Conservation (phyloP, 2,113 vertebrate genomes). For the Tragelaphus buxtoni region DNA sequence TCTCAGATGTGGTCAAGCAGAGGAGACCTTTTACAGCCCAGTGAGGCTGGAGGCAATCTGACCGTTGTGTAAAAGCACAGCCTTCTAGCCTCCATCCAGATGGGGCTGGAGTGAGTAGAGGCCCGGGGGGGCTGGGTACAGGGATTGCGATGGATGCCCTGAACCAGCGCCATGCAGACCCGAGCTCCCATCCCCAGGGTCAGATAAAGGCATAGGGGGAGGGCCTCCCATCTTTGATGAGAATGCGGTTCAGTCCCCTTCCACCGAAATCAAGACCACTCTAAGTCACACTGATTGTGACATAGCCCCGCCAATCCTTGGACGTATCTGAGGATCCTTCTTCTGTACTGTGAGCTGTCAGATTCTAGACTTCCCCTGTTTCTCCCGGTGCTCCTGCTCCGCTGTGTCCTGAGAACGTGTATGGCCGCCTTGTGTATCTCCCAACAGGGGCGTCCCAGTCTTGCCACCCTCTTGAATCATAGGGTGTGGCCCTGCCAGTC, state of each 20-base stretch:
- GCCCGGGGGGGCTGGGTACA: neutral
- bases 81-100: neutral
- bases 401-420: neutral
- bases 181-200: neutral
- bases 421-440: neutral
- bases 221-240: neutral
- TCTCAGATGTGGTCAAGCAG: no score
- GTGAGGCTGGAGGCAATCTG: neutral
- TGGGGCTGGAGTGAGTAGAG: neutral
- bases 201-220: neutral
- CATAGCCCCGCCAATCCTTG: neutral
- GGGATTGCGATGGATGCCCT: neutral
- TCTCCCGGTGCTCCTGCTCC: neutral
- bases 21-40: no score
- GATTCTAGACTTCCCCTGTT: neutral
- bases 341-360: neutral
- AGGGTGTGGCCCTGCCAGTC: accelerated
- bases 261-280: neutral
- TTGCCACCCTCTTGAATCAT: neutral
- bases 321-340: neutral
- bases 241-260: neutral
- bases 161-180: neutral
- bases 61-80: neutral
- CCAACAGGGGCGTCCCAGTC: neutral
- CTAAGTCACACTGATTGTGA: neutral